Conservation (phyloP, 2,113 vertebrate genomes). For the Leuciscus idus region DNA sequence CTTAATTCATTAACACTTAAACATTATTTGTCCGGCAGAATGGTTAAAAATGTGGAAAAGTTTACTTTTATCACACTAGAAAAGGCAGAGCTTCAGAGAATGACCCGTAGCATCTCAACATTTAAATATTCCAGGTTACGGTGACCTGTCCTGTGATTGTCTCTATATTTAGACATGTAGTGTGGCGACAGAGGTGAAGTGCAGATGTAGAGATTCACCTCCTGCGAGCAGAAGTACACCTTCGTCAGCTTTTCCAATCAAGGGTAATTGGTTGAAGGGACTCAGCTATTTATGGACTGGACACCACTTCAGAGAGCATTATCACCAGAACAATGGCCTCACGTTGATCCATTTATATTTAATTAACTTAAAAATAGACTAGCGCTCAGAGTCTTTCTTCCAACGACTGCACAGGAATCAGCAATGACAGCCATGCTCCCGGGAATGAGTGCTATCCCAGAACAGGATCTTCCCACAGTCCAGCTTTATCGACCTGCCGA, state of each 20-base stretch:
- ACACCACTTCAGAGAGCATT: conserved; percentile 35
- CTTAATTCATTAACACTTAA: no score
- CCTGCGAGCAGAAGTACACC: background rate
- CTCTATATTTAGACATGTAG: background rate
- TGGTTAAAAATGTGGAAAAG: no score
- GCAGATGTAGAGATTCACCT: background rate
- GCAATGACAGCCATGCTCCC: no score
- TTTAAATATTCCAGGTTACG: no score
- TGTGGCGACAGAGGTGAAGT: background rate
- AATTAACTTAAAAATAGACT: conserved; percentile 52
- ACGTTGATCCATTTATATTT: conserved; percentile 42
- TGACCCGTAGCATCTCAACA: no score
- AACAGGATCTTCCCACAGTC: no score
- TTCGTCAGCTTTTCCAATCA: background rate
- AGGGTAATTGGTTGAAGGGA: background rate
- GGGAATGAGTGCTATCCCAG: no score
- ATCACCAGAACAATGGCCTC: conserved; percentile 26
- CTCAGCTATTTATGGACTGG: background rate
- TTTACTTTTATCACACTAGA: no score
- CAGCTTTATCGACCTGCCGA: no score
- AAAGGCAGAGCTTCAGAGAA: no score
- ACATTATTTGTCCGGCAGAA: no score
- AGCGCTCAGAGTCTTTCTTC: conserved; percentile 5
- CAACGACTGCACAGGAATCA: background rate
- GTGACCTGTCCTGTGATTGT: background rate